Percentiles rank a stretch among this genome's conserved stretches.
These are phyloP conservation scores for Scaptomyza caliginosa DNA, from an alignment of 2,888 invertebrate genomes.

Conservation along the genomic window DNA sequence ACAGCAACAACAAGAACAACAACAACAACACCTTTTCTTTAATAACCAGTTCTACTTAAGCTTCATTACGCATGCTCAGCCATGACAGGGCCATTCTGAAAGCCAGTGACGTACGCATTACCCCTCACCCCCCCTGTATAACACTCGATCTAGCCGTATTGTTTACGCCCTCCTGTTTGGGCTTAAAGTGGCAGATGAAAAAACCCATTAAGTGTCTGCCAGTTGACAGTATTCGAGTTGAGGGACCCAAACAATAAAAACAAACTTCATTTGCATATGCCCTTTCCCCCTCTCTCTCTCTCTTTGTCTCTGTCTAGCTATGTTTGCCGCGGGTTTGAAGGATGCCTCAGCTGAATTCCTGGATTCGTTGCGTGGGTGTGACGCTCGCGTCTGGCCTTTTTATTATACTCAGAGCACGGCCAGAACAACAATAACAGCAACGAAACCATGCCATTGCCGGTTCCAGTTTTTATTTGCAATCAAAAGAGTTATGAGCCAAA, in stretches of 20 bases:
- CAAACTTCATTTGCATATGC: slow-evolving; percentile 72
- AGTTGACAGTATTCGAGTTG: slow-evolving; percentile 67
- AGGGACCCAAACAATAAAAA: slow-evolving; percentile 61
- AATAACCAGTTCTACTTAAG: slow-evolving; percentile 77
- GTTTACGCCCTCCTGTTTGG: not conserved
- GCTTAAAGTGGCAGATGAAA: slow-evolving; percentile 51
- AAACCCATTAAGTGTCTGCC: slow-evolving; percentile 75
- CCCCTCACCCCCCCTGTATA: not conserved
- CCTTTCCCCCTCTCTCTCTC: slow-evolving; percentile 3
- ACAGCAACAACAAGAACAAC: not conserved
- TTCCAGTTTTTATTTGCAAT: slow-evolving; percentile 67
- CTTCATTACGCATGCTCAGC: slow-evolving; percentile 77
- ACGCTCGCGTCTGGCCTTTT: slow-evolving; percentile 61
- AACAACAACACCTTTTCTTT: slow-evolving; percentile 26
- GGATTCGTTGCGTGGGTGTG: slow-evolving; percentile 61
- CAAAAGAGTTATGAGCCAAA: slow-evolving; percentile 80
- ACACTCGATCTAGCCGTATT: too few relatives aligned
- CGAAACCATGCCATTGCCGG: slow-evolving; percentile 21
- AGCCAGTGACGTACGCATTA: slow-evolving; percentile 33
- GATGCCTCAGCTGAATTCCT: slow-evolving; percentile 62
- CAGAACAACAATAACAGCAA: slow-evolving; percentile 19
- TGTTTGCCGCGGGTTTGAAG: slow-evolving; percentile 46
- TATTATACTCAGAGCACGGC: slow-evolving; percentile 61
- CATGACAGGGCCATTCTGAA: slow-evolving; percentile 66
- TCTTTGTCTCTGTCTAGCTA: slow-evolving; percentile 6